Evolutionary conservation across 1,140 invertebrate genomes (phyloP).

Genomic region (Rhopalosiphum maidis): DNA sequence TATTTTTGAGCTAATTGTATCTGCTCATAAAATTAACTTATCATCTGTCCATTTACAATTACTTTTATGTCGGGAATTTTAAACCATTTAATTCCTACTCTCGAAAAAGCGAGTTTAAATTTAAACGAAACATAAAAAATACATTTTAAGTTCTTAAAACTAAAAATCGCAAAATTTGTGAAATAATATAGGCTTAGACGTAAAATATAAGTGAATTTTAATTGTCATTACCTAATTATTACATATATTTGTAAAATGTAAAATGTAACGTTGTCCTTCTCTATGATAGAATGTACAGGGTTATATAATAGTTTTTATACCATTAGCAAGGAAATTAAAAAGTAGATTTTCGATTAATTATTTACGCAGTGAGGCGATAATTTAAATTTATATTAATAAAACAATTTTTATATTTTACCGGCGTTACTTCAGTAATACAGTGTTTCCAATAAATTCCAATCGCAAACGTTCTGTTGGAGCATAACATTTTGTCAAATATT

Average conservation of each 20-base stretch:
- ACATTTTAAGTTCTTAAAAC: not conserved
- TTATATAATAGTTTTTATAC: not conserved
- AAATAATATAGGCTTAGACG: not conserved
- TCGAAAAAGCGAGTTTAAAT: not conserved
- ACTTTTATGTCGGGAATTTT: not conserved
- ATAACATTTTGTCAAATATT: too few species aligned
- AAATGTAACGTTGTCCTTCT: not conserved
- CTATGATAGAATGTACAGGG: not conserved
- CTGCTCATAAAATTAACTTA: not conserved
- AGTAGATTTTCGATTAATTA: not conserved
- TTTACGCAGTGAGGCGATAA: not conserved
- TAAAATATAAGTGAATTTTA: not conserved
- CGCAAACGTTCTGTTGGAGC: too few species aligned
- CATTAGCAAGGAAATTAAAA: not conserved
- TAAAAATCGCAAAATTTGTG: not conserved
- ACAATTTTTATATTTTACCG: not conserved
- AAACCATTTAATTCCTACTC: not conserved
- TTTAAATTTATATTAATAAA: not conserved
- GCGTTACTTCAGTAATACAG: not conserved
- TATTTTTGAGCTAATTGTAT: not conserved
- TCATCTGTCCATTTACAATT: not conserved
- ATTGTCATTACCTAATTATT: not conserved
- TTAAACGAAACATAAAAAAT: not conserved
- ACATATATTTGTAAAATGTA: not conserved
- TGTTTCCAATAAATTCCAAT: not conserved